A percentile compares a stretch with the other conserved stretches of the same genome.
These are phyloP conservation scores for Drosophila micromelanica DNA, from an alignment of 1,140 invertebrate genomes.

Conservation along the genomic window DNA sequence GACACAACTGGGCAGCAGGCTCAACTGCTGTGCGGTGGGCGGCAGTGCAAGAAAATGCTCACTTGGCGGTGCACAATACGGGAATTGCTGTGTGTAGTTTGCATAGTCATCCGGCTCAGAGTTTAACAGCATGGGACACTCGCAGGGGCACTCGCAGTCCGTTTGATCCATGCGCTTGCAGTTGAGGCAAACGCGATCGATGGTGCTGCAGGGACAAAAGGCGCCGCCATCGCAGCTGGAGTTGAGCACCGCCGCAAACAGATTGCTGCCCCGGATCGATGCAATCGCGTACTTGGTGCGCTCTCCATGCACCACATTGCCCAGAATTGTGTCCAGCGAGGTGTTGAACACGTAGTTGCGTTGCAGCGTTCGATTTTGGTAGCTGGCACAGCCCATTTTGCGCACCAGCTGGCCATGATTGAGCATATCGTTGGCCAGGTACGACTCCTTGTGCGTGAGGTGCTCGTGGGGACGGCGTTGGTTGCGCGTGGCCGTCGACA, in stretches of 20 bases:
- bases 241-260: conserved; percentile 95
- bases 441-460: conserved; percentile 93
- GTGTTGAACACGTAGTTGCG: conserved; percentile 93
- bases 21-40: conserved; percentile 54
- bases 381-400: conserved; percentile 92
- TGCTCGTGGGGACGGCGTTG: conserved; percentile 90
- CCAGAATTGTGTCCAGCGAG: conserved; percentile 89
- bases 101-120: conserved; percentile 52
- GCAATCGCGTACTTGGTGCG: conserved; percentile 95
- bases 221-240: conserved; percentile 89
- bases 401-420: conserved; percentile 93
- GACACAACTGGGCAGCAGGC: conserved; percentile 85
- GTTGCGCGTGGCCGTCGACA: conserved; percentile 73
- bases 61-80: conserved; percentile 76
- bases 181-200: conserved; percentile 94
- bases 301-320: conserved; percentile 94
- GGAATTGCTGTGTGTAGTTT: conserved; percentile 75
- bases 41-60: conserved; percentile 76
- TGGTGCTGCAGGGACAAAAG: conserved; percentile 97
- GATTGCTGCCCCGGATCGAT: conserved; percentile 92
- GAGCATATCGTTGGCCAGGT: conserved; percentile 94
- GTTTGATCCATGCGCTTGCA: conserved; percentile 97
- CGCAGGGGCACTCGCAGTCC: conserved; percentile 97
- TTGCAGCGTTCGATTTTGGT: conserved; percentile 90
- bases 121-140: conserved; percentile 90